Evolutionary conservation across 2,888 invertebrate genomes (phyloP).

Genomic region (Zele albiditarsus): DNA sequence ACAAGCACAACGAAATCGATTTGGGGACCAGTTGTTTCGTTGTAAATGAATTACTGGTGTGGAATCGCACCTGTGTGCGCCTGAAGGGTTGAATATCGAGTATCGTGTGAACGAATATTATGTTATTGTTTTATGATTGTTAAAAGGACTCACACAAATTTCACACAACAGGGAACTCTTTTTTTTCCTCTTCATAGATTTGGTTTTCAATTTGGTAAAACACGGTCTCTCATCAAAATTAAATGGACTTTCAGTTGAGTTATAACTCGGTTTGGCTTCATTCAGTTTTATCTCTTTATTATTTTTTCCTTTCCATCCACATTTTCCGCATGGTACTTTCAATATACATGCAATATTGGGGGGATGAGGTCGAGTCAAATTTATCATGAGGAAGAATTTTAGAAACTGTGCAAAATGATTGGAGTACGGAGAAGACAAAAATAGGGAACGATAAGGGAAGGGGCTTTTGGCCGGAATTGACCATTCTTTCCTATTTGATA

Average conservation of each 20-base stretch:
- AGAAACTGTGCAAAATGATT: background rate
- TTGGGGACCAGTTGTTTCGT: too few relatives aligned
- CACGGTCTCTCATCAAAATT: background rate
- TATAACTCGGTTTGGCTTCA: background rate
- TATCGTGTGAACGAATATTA: too few relatives aligned
- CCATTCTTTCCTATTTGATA: too few relatives aligned
- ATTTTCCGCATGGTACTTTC: background rate
- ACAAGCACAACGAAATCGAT: too few relatives aligned
- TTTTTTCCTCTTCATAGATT: background rate
- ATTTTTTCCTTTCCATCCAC: background rate
- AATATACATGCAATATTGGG: background rate
- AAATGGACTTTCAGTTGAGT: background rate
- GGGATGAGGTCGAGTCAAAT: background rate
- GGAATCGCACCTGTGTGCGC: too few relatives aligned
- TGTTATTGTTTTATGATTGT: too few relatives aligned
- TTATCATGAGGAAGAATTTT: background rate
- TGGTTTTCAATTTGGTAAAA: constrained; percentile 3
- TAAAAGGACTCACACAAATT: too few relatives aligned
- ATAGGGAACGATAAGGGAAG: too few relatives aligned
- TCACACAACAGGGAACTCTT: background rate
- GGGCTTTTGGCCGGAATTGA: too few relatives aligned
- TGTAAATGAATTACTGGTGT: too few relatives aligned
- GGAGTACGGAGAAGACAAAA: background rate
- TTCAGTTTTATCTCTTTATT: background rate
- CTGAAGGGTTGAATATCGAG: too few relatives aligned